Evolutionary conservation across 2,113 vertebrate species (phyloP).

Genomic region (Lophochroa leadbeateri): DNA sequence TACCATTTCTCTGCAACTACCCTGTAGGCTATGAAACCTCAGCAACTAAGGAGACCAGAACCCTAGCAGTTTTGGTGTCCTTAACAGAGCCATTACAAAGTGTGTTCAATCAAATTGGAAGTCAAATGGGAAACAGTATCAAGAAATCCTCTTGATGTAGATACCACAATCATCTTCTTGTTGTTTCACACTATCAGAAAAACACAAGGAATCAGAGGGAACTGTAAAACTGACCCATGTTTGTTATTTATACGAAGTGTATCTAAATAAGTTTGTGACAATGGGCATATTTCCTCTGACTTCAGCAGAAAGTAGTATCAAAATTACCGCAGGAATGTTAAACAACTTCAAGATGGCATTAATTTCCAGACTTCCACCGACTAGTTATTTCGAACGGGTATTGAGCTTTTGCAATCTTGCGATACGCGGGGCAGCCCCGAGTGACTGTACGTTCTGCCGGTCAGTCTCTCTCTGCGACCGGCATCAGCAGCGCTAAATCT

Average conservation of each 20-base stretch:
- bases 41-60: background rate
- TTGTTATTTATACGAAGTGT: background rate
- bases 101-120: background rate
- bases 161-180: background rate
- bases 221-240: background rate
- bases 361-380: background rate
- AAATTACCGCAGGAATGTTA: fast-evolving
- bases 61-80: background rate
- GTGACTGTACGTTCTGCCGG: fast-evolving
- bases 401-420: background rate
- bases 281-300: fast-evolving
- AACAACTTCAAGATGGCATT: background rate
- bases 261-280: background rate
- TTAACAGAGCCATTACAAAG: background rate
- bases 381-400: background rate
- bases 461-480: fast-evolving
- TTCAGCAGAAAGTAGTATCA: background rate
- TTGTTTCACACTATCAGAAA: background rate
- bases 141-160: background rate
- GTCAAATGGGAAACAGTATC: background rate
- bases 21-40: background rate
- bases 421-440: fast-evolving
- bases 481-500: fast-evolving
- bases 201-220: background rate
- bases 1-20: background rate